A percentile compares a stretch with the other conserved stretches of the same genome.
Evolutionary conservation across 2,113 vertebrate genomes (phyloP).

Genomic region (Nansenia antarctica): DNA sequence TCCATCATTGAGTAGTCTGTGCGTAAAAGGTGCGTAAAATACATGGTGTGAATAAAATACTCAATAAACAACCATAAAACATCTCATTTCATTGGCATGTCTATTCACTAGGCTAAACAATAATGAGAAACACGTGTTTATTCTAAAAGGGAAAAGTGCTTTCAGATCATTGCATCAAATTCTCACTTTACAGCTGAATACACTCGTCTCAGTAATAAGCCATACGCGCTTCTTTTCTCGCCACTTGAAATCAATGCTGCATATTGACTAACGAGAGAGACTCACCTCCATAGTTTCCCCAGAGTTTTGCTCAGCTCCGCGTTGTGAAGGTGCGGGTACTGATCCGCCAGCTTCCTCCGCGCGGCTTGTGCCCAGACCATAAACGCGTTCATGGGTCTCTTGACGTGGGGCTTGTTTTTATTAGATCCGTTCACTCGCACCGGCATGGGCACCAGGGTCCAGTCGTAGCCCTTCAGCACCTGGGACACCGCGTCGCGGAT

Average conservation of each 20-base stretch:
- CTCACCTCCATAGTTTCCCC: slow-evolving; percentile 95
- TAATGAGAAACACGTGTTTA: neutral
- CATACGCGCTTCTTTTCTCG: neutral
- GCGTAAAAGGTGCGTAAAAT: slow-evolving; percentile 17
- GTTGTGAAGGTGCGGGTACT: slow-evolving; percentile 97
- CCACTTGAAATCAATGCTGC: neutral
- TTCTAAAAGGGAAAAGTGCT: neutral
- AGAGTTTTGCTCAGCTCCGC: slow-evolving; percentile 97
- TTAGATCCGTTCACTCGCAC: slow-evolving; percentile 94
- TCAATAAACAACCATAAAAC: neutral
- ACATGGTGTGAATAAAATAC: neutral
- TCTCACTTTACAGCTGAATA: too few species aligned
- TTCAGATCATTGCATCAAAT: neutral
- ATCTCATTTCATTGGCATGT: neutral
- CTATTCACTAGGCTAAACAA: neutral
- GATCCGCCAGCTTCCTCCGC: slow-evolving; percentile 93
- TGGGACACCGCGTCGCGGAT: slow-evolving; percentile 97
- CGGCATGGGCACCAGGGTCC: slow-evolving; percentile 97
- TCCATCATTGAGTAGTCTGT: slow-evolving; percentile 89
- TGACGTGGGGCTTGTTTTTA: slow-evolving; percentile 95
- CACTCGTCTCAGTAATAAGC: neutral
- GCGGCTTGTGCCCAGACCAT: slow-evolving; percentile 96
- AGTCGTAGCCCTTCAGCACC: slow-evolving; percentile 98
- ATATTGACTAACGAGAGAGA: neutral
- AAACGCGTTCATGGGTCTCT: slow-evolving; percentile 85